Base-by-base conservation (phyloP, 2,888 invertebrate species). In the Eugnorisma glareosa region DNA sequence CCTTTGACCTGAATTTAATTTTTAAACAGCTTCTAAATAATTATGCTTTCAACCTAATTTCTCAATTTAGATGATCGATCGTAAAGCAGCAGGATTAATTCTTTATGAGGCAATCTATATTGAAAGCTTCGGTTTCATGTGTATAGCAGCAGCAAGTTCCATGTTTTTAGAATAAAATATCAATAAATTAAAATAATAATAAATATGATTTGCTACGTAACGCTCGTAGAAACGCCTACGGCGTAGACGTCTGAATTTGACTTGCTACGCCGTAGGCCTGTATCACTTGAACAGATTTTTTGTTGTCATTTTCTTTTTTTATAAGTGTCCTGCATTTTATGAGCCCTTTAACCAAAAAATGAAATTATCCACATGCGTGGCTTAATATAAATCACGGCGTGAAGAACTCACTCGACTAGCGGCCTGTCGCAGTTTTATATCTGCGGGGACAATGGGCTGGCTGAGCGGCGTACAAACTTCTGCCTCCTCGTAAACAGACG, bases 401-500 rank as follows among this genome's bases (percentile, higher is more conserved):
- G 89, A 91, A 92, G 90, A 92, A 91, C 91, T 91, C 90, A 92
- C 93, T 93, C 88, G 84, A 89, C 89, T 89, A 87, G 86, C 87
- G 83, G 88, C 88, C 89, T 90, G 91, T 92, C 92, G 89, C 92
- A 92, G 92, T 94, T 94, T 94, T 93, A 93, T 94, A 93, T 94
- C 91, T 91, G 89, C 90, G 84, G 91, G 93, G 93, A 95, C 94
- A 95, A 95, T 94, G 90, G 93, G 91, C 86, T 90, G 89, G 89
- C 91, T 88, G 89, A 90, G 90, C 88, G 90, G 86, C 90, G 88
- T 89, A 93, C 91, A 85, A 90, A 88, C 79, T 85, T 78, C 24
- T 51, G 59, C 68, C 74, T 77, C 31, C 13, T 40, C 40, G 11
- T n/a, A 84, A 82, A 63, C 87, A 89, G 77, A 67, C 85, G 68